Evolutionary conservation across 2,113 vertebrate species (phyloP).

Genomic region (Ginglymostoma cirratum): DNA sequence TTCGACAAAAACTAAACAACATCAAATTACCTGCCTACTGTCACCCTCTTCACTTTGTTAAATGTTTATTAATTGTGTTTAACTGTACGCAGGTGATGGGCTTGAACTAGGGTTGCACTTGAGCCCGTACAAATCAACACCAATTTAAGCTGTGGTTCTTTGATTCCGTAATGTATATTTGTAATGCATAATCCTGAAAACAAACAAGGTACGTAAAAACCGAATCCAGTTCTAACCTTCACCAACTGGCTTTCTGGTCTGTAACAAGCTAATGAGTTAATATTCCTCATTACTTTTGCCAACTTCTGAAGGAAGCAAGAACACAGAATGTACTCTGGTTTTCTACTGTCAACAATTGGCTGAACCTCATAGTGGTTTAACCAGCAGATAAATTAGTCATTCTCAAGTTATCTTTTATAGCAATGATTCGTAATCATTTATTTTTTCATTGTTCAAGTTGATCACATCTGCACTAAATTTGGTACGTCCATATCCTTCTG

Average conservation of each 20-base stretch:
- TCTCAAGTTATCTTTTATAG: background rate
- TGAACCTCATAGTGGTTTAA: background rate
- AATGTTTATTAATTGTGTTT: background rate
- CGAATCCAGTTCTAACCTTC: background rate
- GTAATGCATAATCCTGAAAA: background rate
- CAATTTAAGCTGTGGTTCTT: background rate
- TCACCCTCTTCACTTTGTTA: too few species aligned
- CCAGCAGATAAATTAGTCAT: background rate
- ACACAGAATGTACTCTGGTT: background rate
- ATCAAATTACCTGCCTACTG: background rate
- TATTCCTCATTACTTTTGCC: background rate
- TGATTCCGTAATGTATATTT: background rate
- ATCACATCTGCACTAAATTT: background rate
- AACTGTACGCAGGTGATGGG: background rate
- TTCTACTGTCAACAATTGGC: background rate
- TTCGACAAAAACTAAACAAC: background rate
- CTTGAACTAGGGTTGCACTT: background rate
- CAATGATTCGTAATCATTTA: background rate
- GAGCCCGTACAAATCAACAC: background rate
- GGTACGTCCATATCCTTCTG: background rate
- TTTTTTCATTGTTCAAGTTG: background rate
- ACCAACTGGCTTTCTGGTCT: background rate
- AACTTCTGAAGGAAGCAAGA: background rate
- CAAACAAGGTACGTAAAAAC: background rate
- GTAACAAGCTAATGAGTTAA: background rate